Evolutionary conservation across 2,797 vertebrate genomes (phyloP).

Genomic region (Micropoecilia bifurca): DNA sequence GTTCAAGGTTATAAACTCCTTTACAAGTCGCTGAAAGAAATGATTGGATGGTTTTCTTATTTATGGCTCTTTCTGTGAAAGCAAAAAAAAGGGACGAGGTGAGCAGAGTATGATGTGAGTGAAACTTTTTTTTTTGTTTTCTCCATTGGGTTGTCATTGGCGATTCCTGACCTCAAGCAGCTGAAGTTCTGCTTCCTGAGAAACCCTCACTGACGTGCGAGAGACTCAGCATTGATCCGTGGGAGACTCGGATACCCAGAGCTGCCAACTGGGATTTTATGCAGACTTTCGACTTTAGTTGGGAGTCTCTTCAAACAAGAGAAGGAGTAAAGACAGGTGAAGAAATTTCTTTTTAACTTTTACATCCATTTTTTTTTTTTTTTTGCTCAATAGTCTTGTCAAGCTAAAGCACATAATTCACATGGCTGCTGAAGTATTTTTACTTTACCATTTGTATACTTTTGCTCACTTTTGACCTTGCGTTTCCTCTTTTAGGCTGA

Average conservation of each 20-base stretch:
- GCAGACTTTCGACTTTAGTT: background rate
- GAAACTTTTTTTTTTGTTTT: background rate
- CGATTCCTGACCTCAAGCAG: background rate
- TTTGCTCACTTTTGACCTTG: slow-evolving; percentile 4
- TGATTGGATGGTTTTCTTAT: background rate
- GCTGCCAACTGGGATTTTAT: background rate
- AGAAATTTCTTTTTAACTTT: background rate
- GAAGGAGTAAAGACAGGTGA: background rate
- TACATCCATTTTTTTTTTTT: background rate
- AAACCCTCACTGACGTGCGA: background rate
- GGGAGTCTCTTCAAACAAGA: background rate
- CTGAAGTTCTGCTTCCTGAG: background rate
- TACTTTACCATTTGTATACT: background rate
- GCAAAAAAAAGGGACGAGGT: too few relatives aligned
- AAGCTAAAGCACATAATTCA: background rate
- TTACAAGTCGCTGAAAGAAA: background rate
- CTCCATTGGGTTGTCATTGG: background rate
- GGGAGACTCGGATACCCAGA: background rate
- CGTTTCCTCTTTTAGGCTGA: background rate
- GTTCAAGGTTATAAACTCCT: background rate
- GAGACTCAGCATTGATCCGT: slow-evolving; percentile 4
- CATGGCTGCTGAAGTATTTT: background rate
- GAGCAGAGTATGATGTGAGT: background rate
- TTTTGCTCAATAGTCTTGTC: background rate
- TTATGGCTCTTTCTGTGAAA: background rate